phyloP scores from a whole-genome alignment of 1,140 invertebrate species.

The Varroa destructor region DNA sequence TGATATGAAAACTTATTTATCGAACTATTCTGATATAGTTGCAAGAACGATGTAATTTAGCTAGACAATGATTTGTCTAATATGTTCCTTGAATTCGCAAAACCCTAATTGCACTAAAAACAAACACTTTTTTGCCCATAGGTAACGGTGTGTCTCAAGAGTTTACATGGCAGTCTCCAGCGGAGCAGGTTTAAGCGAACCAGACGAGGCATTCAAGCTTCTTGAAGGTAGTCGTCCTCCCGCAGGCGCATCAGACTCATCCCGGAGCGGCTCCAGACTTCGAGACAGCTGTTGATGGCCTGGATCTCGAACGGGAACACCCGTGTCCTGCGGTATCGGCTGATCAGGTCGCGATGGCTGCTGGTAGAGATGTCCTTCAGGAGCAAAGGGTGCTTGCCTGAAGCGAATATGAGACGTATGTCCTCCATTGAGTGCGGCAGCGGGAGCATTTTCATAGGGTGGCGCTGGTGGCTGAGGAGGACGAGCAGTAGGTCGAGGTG shows the following conservation, averaged over 20 bases:
- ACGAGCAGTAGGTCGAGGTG: constrained; percentile 9
- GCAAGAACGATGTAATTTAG: too few species aligned
- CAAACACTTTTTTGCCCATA: too few species aligned
- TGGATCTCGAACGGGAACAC: too few species aligned
- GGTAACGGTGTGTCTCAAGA: too few species aligned
- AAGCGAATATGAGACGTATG: too few species aligned
- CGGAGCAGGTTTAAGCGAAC: constrained; percentile 8
- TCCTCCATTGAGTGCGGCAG: not conserved
- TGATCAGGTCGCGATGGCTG: constrained; percentile 17
- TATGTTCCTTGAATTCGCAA: too few species aligned
- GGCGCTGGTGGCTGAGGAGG: constrained; percentile 17
- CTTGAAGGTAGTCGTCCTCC: constrained; percentile 23
- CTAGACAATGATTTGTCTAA: too few species aligned
- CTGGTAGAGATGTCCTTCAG: too few species aligned
- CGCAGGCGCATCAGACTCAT: not conserved
- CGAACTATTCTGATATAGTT: too few species aligned
- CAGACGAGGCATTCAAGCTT: constrained; percentile 17
- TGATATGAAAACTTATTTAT: too few species aligned
- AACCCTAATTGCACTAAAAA: too few species aligned
- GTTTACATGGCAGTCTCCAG: constrained; percentile 22
- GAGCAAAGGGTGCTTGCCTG: too few species aligned
- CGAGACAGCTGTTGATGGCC: not conserved
- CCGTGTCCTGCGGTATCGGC: constrained; percentile 8
- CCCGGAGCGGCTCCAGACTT: constrained; percentile 6
- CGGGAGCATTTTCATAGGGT: constrained; percentile 11